Evolutionary conservation across 2,888 invertebrate genomes (phyloP), one percentile per base, ranked within the genome.

Genomic region (Apodemia zela): DNA sequence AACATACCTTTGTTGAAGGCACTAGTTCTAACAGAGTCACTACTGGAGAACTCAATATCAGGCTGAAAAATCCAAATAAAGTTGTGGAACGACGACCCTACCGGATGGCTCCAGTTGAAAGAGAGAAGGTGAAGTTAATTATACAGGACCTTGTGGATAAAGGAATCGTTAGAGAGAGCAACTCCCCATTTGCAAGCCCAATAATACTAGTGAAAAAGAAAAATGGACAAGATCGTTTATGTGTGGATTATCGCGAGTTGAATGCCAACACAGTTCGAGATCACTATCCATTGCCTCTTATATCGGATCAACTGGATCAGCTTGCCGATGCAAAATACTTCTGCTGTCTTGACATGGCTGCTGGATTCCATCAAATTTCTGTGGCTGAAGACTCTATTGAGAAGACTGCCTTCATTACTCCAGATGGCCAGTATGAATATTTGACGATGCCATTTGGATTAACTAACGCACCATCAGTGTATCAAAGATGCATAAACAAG

Each of bases 401-500:
- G 8, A 45, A 59, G 17, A 64, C 69, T 4, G 65, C 65, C 1
- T 65, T 67, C 33, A 63, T 67, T 4, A 64, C 63, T 8, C 64
- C 64, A 6, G 64, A 66, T 6, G 67, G 65, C 0, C 65, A 67
- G 35, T 67, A 60, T 45, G 64, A 67, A 38, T 67, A 66, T 59
- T 59, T 66, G 11, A 59, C 61, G 5, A 68, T 67, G 66, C 63
- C 65, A 11, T 35, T 66, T 59, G 65, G 62, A n/a, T 59, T 68
- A 18, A n/a, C 21, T 21, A 62, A 66, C 54, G 68, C 72, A 10
- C 79, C 80, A 15, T 70, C 77, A 1, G 75, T 76, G 7, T 82
- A 82, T 61, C 75, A 75, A 62, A 57, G 78, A 13, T 72, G 66
- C 51, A 72, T 80, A 1, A 75, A 70, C 47, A 65, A 63, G 17